Base-by-base conservation (phyloP, 37 sponge, comb jelly and placozoan genomes). In the Crambe crambe region DNA sequence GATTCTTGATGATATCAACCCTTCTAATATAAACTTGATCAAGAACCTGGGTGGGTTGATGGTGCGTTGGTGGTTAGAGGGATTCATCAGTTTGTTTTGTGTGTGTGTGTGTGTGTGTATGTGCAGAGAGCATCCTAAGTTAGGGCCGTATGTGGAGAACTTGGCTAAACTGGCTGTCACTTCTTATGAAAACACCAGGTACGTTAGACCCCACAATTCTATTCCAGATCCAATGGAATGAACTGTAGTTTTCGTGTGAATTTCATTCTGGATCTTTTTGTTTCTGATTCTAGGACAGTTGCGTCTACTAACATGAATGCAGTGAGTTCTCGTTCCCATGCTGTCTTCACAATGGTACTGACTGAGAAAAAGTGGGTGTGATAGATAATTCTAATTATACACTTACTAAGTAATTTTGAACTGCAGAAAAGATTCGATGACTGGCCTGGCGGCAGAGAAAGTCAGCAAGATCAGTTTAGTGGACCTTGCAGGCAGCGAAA, bases 291-390 rank as follows among this genome's bases (percentile, higher is more conserved):
- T 41, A 92, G 98, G 78, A 97, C 98, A 25, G 98, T 97, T 56
- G 98, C 98, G 1, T 85, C 95, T 27, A 97, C 98, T 1, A 94
- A 97, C 91, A 97, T 97, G 97, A 97, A 97, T 78, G 97, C 88
- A 18, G 89, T 87, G 37, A 92, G 92, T 71, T 94, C 94, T 61
- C 83, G 97, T 12, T 94, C 95, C 15, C 97, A 97, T 81, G 97
- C 97, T 70, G 97, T 97, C 36, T 97, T 97, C 91, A 95, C 98
- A 40, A 83, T 97, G 35, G 85, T 97, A 23, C 87, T 97, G 65
- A 90, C 98, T 23, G 93, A 94, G 78, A 88, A 79, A 72, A 91
- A 80, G 94, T 86, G 42, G 23, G 70, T 42, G 41, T 22, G 36
- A n/a, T n/a, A n/a, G n/a, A n/a, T n/a, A n/a, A n/a, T n/a, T n/a